Base-by-base conservation (phyloP, 2,797 vertebrate genomes). In the Lagocephalus sceleratus region DNA sequence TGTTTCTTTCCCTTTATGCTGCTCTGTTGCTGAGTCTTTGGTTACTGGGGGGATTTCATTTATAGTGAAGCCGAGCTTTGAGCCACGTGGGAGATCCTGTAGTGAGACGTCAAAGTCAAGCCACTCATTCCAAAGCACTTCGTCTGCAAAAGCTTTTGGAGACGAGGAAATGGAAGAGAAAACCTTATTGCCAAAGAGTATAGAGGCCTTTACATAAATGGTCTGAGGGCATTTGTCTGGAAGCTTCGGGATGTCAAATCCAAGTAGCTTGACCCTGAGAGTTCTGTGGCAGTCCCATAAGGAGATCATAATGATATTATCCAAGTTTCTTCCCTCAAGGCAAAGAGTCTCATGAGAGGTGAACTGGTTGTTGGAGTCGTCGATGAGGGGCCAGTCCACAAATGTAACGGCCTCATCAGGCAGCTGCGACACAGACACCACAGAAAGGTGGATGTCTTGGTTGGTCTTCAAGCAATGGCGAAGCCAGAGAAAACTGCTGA, bases 91-190 rank as follows among this genome's bases (percentile, higher is more conserved):
- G 39, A 93, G 76, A 63, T 92, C 86, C 26, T 73, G 85, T 47
- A 93, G 78, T 11, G 76, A 67, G 32, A 92, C 57, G 20, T 91
- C 87, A 71, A 92, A 91, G 21, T 90, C 85, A 40, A 92, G 62
- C 91, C 92, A 92, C 40, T 85, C 82, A 25, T 91, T 92, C 92
- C 90, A 92, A 38, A 92, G 58, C 5, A 92, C 87, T 67, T 93
- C 92, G n/a, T 92, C 89, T 41, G 73, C 44, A 10, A 91, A 87
- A 21, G 81, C 26, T 57, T 88, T 91, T 16, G 79, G 25, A 5
- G 17, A 2, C 2, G 90, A 91, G 40, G 73, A 70, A 11, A 90
- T 85, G 2, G 87, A 86, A 1, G 84, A 85, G 7, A 90, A 56
- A 43, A 87, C 81, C 52, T 86, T 90, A 59, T 72, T 85, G 2